Conservation (phyloP, 2,113 vertebrate genomes). For the Ondatra zibethicus region DNA sequence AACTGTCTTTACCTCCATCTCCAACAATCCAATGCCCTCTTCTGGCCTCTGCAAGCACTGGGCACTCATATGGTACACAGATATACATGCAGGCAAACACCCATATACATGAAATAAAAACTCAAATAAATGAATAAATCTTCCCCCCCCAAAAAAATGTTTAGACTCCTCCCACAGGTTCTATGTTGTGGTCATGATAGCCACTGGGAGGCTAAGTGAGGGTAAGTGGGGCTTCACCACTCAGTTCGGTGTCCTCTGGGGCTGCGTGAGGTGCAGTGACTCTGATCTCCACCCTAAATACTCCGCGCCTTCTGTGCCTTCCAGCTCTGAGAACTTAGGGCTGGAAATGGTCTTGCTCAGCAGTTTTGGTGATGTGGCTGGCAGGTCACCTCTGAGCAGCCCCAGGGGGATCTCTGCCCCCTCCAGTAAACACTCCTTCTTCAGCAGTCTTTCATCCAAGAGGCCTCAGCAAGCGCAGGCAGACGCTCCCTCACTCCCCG, state of each 20-base stretch:
- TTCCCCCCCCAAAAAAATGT: background rate
- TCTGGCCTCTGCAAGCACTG: background rate
- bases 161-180: background rate
- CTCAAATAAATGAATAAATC: background rate
- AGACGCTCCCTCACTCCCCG: constrained; percentile 29
- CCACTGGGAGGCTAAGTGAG: too few relatives aligned
- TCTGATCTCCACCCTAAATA: background rate
- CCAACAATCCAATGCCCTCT: background rate
- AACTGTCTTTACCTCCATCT: background rate
- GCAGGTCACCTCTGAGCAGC: background rate
- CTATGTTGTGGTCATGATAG: background rate
- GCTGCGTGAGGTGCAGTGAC: too few relatives aligned
- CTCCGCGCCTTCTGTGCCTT: background rate
- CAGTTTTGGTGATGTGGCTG: background rate
- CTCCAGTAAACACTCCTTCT: background rate
- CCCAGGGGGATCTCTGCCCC: background rate
- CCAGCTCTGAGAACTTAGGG: background rate
- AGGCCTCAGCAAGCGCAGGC: background rate
- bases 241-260: background rate
- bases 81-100: background rate
- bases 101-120: background rate
- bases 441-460: background rate
- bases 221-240: background rate
- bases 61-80: background rate
- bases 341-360: background rate